Conservation (phyloP, 1,140 invertebrate genomes). For the Neelides sp. region DNA sequence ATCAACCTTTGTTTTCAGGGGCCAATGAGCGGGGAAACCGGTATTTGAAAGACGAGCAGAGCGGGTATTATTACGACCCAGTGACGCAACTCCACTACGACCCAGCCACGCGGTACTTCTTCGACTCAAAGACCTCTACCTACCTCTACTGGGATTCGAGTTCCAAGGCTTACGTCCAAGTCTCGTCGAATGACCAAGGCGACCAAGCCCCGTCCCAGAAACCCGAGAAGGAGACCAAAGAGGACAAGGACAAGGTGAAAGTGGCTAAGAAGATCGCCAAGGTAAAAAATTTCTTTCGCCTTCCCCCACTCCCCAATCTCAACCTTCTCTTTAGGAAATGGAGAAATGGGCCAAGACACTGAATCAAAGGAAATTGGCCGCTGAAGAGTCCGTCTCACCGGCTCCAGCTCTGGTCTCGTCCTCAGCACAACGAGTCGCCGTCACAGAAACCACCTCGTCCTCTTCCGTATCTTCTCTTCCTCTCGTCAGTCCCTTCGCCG, state of each 20-base stretch:
- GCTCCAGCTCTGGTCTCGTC: constrained; percentile 8
- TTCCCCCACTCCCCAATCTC: not conserved
- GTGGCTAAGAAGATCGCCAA: constrained; percentile 97
- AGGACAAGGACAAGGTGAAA: constrained; percentile 84
- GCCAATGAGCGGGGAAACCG: no score
- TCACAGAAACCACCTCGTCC: constrained; percentile 15
- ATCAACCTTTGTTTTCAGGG: no score
- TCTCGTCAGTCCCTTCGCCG: not conserved
- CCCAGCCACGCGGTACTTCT: constrained; percentile 84
- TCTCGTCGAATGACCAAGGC: constrained; percentile 38
- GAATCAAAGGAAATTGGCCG: constrained; percentile 93
- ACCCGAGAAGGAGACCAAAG: constrained; percentile 41
- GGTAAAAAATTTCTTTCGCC: constrained; percentile 35
- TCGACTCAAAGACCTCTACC: constrained; percentile 73
- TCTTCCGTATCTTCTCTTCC: not conserved
- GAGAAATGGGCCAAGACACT: constrained; percentile 92
- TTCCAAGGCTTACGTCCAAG: constrained; percentile 65
- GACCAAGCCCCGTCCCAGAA: constrained; percentile 29
- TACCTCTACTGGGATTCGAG: constrained; percentile 91
- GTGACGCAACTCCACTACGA: constrained; percentile 89
- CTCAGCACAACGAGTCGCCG: constrained; percentile 38
- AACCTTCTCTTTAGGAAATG: constrained; percentile 49
- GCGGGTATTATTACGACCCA: constrained; percentile 93
- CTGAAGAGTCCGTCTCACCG: constrained; percentile 47
- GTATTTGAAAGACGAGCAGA: constrained; percentile 88